These are phyloP conservation scores for Phasia obesa DNA, from an alignment of 2,888 invertebrate species.

Conservation along the genomic window DNA sequence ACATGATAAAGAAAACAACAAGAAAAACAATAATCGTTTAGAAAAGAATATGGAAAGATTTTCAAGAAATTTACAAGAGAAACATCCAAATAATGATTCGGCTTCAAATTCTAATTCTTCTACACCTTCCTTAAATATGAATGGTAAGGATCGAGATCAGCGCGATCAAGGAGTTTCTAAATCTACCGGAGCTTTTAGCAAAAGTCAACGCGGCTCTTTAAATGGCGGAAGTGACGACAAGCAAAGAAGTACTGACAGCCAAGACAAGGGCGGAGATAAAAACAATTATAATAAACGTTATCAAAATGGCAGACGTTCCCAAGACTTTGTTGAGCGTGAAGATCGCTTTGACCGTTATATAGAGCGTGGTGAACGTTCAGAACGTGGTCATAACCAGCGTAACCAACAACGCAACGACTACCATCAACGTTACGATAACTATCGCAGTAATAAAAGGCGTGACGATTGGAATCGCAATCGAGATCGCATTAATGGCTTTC, in stretches of 20 bases:
- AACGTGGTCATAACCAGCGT: slow-evolving; percentile 68
- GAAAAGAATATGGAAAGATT: slow-evolving; percentile 73
- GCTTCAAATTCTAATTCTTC: slow-evolving; percentile 65
- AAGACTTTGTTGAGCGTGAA: slow-evolving; percentile 62
- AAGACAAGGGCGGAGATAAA: slow-evolving; percentile 39
- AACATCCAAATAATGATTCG: slow-evolving; percentile 55
- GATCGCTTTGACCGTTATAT: slow-evolving; percentile 68
- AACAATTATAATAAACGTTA: slow-evolving; percentile 44
- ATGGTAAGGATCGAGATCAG: slow-evolving; percentile 18
- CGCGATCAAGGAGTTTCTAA: slow-evolving; percentile 20
- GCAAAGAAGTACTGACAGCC: slow-evolving; percentile 3
- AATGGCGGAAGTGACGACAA: slow-evolving; percentile 21
- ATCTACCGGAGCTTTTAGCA: slow-evolving; percentile 52
- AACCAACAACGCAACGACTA: slow-evolving; percentile 75
- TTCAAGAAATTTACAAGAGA: slow-evolving; percentile 64
- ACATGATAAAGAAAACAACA: slow-evolving; percentile 59
- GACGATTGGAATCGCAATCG: slow-evolving; percentile 82
- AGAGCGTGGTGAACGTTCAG: slow-evolving; percentile 66
- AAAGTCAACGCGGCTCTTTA: slow-evolving; percentile 35
- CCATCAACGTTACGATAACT: slow-evolving; percentile 80
- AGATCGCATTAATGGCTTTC: slow-evolving; percentile 79
- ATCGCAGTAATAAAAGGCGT: slow-evolving; percentile 79
- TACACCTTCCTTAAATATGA: slow-evolving; percentile 52
- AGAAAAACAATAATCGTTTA: slow-evolving; percentile 73
- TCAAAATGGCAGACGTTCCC: slow-evolving; percentile 56